Conservation (phyloP, 2,888 invertebrate species). For the Drosophila eohydei region DNA sequence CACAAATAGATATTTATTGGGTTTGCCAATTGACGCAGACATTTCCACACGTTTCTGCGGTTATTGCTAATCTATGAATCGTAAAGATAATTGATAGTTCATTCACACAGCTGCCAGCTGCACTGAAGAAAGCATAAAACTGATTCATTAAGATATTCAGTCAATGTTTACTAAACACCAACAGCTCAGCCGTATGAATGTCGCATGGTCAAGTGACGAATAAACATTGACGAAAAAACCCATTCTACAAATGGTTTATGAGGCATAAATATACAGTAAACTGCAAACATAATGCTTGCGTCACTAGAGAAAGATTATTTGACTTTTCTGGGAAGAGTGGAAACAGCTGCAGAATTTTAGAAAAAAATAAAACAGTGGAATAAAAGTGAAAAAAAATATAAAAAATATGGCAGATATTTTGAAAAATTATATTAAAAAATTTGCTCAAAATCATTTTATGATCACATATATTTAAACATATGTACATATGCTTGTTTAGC, state of each 20-base stretch:
- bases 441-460: not conserved
- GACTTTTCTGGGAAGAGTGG: not conserved
- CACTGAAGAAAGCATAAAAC: not conserved
- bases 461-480: not conserved
- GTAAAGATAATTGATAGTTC: not conserved
- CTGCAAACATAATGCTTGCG: slow-evolving; percentile 9
- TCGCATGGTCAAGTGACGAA: slow-evolving; percentile 1
- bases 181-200: not conserved
- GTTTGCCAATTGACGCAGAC: not conserved
- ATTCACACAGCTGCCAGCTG: not conserved
- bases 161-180: not conserved
- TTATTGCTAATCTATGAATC: not conserved
- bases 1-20: not conserved
- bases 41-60: slow-evolving; percentile 22
- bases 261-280: not conserved
- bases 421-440: not conserved
- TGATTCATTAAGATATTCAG: not conserved
- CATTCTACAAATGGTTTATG: slow-evolving; percentile 15
- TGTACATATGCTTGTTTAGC: not conserved
- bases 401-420: slow-evolving; percentile 4
- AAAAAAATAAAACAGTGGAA: not conserved
- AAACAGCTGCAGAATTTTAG: not conserved
- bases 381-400: slow-evolving; percentile 18
- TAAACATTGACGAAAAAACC: slow-evolving; percentile 44
- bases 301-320: slow-evolving; percentile 7